Conservation (phyloP, 1,140 invertebrate genomes). For the Lutraria rhynchaena region DNA sequence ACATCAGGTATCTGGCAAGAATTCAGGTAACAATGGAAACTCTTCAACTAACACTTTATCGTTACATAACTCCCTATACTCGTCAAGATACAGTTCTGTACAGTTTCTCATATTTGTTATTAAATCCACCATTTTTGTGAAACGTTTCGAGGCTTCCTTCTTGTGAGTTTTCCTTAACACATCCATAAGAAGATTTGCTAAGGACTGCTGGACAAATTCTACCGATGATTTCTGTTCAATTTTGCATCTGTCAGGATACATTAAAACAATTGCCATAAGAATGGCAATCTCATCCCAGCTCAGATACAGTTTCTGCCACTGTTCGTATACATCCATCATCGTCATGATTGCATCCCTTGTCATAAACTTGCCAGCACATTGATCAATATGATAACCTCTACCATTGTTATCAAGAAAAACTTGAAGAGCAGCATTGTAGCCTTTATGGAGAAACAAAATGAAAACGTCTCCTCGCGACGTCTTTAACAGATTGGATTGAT, state of each 20-base stretch:
- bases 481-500: conserved; percentile 39
- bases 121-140: conserved; percentile 24
- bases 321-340: not conserved
- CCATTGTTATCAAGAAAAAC: conserved; percentile 16
- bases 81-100: conserved; percentile 26
- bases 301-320: conserved; percentile 26
- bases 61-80: conserved; percentile 45
- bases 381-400: conserved; percentile 36
- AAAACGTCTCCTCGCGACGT: conserved; percentile 32
- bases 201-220: conserved; percentile 1
- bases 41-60: conserved; percentile 36
- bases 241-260: conserved; percentile 44
- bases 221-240: conserved; percentile 15
- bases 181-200: not conserved
- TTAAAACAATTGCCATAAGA: conserved; percentile 2
- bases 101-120: conserved; percentile 17
- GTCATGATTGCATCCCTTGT: not conserved
- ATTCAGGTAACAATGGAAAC: conserved; percentile 45
- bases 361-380: conserved; percentile 32
- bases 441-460: conserved; percentile 18
- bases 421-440: conserved; percentile 8
- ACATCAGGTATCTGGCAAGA: conserved; percentile 15
- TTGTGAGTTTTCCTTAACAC: conserved; percentile 1
- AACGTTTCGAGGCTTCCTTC: not conserved
- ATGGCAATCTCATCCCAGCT: conserved; percentile 33